These are phyloP conservation scores for Eupeodes latifasciatus DNA, from an alignment of 2,888 invertebrate genomes.

Conservation along the genomic window DNA sequence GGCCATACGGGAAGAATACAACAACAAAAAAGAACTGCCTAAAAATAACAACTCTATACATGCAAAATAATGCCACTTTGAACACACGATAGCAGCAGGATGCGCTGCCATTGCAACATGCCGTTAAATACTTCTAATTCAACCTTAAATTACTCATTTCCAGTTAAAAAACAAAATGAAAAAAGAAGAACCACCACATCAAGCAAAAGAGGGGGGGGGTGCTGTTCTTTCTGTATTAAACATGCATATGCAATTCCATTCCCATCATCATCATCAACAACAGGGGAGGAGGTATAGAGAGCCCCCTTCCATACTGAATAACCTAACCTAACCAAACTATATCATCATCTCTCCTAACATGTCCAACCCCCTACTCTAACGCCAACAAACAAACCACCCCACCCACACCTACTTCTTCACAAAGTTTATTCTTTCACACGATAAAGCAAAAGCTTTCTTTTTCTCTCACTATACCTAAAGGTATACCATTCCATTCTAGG, in stretches of 20 bases:
- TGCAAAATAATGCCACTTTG: constrained; percentile 55
- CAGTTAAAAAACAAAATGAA: constrained; percentile 42
- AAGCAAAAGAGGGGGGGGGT: neutral
- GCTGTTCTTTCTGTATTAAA: constrained; percentile 6
- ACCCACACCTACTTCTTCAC: neutral
- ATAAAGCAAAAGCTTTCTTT: constrained; percentile 25
- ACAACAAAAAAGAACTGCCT: constrained; percentile 10
- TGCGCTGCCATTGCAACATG: constrained; percentile 66
- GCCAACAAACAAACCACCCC: neutral
- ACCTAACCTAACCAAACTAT: neutral
- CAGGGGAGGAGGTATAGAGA: neutral
- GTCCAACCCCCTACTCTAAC: no score
- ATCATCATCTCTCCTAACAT: no score
- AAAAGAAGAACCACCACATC: neutral
- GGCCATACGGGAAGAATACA: neutral
- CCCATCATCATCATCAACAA: constrained; percentile 16
- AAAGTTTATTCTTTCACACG: constrained; percentile 36
- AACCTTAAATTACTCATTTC: constrained; percentile 75
- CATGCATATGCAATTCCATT: constrained; percentile 64
- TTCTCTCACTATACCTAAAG: neutral
- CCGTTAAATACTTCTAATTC: constrained; percentile 76
- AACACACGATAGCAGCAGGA: constrained; percentile 64
- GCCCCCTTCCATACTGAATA: neutral
- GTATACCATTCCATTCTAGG: neutral
- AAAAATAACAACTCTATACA: constrained; percentile 35